Evolutionary conservation across 2,113 vertebrate genomes (phyloP), one percentile per base, ranked within the genome.

Genomic region (Chamaea fasciata): DNA sequence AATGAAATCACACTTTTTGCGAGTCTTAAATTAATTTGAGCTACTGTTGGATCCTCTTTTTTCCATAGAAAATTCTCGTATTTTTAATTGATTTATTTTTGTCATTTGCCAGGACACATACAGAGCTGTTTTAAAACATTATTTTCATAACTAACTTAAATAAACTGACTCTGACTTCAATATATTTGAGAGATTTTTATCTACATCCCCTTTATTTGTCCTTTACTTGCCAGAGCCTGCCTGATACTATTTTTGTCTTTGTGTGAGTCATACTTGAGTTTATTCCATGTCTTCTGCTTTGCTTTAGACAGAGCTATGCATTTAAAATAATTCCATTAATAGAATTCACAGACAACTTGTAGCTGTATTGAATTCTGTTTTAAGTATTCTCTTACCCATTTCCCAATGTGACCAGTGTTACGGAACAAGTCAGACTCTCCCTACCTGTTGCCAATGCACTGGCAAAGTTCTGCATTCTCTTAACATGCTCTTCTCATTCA

Each of bases 171-270:
- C 74, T 77, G 64, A 83, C 79, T 83, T 67, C 33, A 49, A 92
- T 85, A 74, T 47, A 52, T 16, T 4, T 28, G 21, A 53, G 59
- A 47, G n/a, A 67, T 83, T 87, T 91, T 74, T 63, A 75, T 68
- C 22, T 79, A 35, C 53, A n/a, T 7, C 10, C 10, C 33, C 30
- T 44, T 75, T 67, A 71, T 83, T 92, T 91, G 89, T 42, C 77
- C 33, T 83, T 92, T 71, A 85, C 30, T 85, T 94, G 77, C 70
- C 82, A 91, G 13, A 81, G 81, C 24, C 41, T 91, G 62, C 56
- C 41, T 24, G 26, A 71, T 18, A 7, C 93, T 93, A 95, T 94
- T 95, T 96, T 89, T 88, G 35, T 93, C 62, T 93, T 82, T 78
- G 77, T 17, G 62, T 85, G 80, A 95, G 69, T 94, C 94, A 91